phyloP scores from a whole-genome alignment of 2,797 vertebrate genomes.

The Masticophis lateralis region DNA sequence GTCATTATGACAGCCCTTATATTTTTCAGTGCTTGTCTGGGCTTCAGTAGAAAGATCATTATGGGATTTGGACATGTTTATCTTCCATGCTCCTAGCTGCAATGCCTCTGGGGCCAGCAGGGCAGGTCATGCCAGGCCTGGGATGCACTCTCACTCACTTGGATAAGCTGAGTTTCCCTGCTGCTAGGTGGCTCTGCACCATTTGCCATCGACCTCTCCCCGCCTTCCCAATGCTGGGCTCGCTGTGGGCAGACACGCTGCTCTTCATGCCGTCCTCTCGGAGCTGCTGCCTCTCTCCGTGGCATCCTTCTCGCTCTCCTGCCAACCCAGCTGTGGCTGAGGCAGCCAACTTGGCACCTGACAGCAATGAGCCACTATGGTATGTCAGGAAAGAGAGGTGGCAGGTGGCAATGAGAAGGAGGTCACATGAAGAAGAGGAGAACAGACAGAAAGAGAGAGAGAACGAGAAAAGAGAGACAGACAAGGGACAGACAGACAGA shows the following conservation, averaged over 20 bases:
- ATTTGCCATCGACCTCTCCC: conserved; percentile 93
- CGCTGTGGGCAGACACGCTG: conserved; percentile 82
- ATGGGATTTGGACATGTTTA: background rate
- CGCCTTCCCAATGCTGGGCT: conserved; percentile 86
- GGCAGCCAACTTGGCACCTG: conserved; percentile 86
- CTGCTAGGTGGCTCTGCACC: conserved; percentile 93
- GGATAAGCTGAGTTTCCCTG: conserved; percentile 92
- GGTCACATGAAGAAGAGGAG: conserved; percentile 64
- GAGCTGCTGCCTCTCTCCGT: conserved; percentile 77
- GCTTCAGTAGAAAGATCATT: background rate
- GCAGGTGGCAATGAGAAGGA: conserved; percentile 59
- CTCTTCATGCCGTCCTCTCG: conserved; percentile 78
- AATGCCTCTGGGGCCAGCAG: conserved; percentile 23
- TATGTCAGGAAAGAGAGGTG: conserved; percentile 54
- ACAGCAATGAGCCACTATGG: conserved; percentile 85
- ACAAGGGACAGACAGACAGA: conserved; percentile 78
- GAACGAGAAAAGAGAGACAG: conserved; percentile 53
- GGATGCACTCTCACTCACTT: conserved; percentile 88
- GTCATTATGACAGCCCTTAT: background rate
- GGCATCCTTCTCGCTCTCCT: conserved; percentile 74
- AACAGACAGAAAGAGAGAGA: conserved; percentile 47
- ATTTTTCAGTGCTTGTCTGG: background rate
- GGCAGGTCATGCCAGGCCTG: background rate
- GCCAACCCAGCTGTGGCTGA: conserved; percentile 73
- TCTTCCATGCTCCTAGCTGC: background rate